Evolutionary conservation across 2,888 invertebrate species (phyloP).

Genomic region (Eumacrocentrus americanus): DNA sequence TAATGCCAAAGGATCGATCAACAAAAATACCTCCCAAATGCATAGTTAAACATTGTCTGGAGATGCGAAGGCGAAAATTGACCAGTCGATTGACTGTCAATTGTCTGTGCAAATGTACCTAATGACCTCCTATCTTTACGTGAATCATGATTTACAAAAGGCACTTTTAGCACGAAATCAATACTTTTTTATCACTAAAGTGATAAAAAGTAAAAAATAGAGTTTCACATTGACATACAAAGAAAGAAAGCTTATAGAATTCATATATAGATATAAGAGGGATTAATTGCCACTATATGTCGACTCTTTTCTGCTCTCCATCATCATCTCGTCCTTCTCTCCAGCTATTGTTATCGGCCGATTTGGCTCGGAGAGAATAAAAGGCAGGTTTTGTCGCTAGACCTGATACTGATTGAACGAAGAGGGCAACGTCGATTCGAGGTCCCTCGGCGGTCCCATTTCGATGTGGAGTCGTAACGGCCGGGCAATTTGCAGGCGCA

Average conservation of each 20-base stretch:
- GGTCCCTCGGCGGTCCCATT: constrained; percentile 19
- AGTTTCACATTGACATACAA: constrained; percentile 1
- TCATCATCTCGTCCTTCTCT: neutral
- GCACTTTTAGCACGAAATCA: no score
- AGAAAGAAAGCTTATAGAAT: neutral
- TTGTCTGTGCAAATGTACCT: no score
- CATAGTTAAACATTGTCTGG: no score
- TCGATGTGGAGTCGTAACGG: constrained; percentile 24
- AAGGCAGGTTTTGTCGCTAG: constrained; percentile 22
- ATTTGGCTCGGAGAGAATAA: constrained; percentile 17
- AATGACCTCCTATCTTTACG: no score
- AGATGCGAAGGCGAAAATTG: no score
- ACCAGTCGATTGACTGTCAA: no score
- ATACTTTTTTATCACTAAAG: no score
- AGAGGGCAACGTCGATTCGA: constrained; percentile 27
- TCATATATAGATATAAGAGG: neutral
- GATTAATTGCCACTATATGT: neutral
- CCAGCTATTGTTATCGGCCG: constrained; percentile 11
- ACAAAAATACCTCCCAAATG: no score
- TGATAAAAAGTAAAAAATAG: no score
- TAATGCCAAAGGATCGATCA: no score
- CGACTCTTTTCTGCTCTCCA: neutral
- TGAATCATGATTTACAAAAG: no score
- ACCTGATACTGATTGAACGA: constrained; percentile 28
- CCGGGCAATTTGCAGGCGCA: constrained; percentile 33